These are phyloP conservation scores for Andricus quercusramuli DNA, from an alignment of 2,888 invertebrate genomes.

Conservation along the genomic window DNA sequence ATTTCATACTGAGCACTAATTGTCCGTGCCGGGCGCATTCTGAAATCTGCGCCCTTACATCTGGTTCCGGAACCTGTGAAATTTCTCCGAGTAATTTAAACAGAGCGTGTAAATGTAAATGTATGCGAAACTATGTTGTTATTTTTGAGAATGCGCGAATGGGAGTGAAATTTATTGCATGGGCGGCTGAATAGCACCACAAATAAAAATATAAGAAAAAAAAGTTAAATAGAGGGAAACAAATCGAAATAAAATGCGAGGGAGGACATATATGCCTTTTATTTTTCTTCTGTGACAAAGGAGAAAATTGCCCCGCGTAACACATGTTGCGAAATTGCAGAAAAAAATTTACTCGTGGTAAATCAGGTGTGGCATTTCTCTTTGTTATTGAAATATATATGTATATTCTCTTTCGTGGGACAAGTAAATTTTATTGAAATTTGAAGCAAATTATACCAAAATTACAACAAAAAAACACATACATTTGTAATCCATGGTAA, in stretches of 20 bases:
- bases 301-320: not conserved
- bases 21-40: not conserved
- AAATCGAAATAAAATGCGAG: constrained; percentile 19
- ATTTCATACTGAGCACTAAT: constrained; percentile 39
- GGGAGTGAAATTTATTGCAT: constrained; percentile 17
- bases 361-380: too few relatives aligned
- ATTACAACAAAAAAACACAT: too few relatives aligned
- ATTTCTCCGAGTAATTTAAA: constrained; percentile 35
- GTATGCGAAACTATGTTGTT: constrained; percentile 9
- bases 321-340: not conserved
- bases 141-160: constrained; percentile 1
- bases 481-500: too few relatives aligned
- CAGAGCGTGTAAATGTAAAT: constrained; percentile 20
- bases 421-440: too few relatives aligned
- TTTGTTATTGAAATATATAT: too few relatives aligned
- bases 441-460: too few relatives aligned
- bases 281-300: constrained; percentile 1
- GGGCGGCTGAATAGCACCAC: not conserved
- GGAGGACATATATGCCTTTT: not conserved
- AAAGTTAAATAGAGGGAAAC: not conserved
- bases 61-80: not conserved
- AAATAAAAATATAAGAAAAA: not conserved
- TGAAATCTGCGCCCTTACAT: constrained; percentile 17
- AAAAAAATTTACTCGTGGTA: not conserved
- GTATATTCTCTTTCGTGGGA: too few relatives aligned